Conservation (phyloP, 2,113 vertebrate genomes). For the Cyprinodon variegatus region DNA sequence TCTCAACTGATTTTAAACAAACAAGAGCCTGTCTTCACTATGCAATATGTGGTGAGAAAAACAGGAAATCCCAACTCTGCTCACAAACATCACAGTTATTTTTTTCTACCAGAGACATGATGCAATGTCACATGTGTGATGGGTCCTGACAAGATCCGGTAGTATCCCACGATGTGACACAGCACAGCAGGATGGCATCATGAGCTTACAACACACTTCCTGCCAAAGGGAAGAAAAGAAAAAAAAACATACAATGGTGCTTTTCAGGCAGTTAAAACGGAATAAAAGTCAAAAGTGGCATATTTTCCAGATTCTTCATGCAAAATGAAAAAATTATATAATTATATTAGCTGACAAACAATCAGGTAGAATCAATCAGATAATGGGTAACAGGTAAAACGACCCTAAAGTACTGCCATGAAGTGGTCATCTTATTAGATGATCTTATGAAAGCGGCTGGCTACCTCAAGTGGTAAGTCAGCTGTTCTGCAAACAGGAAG, state of each 20-base stretch:
- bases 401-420: constrained; percentile 57
- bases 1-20: constrained; percentile 36
- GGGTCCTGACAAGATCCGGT: constrained; percentile 8
- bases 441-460: no score
- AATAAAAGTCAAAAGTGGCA: constrained; percentile 25
- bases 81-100: constrained; percentile 17
- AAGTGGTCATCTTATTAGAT: constrained; percentile 71
- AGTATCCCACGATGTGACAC: constrained; percentile 20
- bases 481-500: no score
- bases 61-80: constrained; percentile 17
- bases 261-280: constrained; percentile 11
- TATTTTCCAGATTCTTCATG: constrained; percentile 27
- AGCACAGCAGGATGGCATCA: constrained; percentile 13
- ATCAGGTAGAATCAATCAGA: constrained; percentile 62
- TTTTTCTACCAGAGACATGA: background rate
- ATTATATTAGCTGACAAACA: constrained; percentile 62
- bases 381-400: constrained; percentile 48
- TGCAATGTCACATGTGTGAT: constrained; percentile 11
- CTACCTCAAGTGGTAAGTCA: no score
- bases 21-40: constrained; percentile 29
- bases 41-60: constrained; percentile 24
- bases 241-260: constrained; percentile 14
- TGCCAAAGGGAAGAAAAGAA: background rate
- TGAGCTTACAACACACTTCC: constrained; percentile 4
- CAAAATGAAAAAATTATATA: constrained; percentile 36